Evolutionary conservation across 2,888 invertebrate genomes (phyloP).

Genomic region (Drosophila cognata): DNA sequence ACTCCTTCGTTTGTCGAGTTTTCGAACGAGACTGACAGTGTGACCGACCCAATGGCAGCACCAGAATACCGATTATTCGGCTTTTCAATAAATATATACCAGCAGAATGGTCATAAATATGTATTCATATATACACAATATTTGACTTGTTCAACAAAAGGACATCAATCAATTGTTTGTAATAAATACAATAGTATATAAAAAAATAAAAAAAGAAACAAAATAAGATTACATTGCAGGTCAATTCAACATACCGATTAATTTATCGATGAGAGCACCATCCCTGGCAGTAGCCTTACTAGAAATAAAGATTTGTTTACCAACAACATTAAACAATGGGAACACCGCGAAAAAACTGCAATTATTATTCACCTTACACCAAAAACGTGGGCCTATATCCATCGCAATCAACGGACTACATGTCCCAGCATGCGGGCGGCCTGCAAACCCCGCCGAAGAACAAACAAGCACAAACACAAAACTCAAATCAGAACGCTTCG

Average conservation of each 20-base stretch:
- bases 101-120: conserved; percentile 1
- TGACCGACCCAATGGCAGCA: conserved; percentile 33
- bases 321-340: conserved; percentile 58
- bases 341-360: conserved; percentile 67
- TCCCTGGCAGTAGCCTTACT: conserved; percentile 12
- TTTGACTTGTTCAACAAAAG: conserved; percentile 8
- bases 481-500: conserved; percentile 37
- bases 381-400: conserved; percentile 74
- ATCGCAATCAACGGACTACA: conserved; percentile 80
- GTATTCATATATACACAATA: background rate
- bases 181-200: background rate
- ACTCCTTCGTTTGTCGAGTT: conserved; percentile 56
- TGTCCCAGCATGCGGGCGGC: conserved; percentile 76
- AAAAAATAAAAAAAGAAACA: background rate
- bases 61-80: conserved; percentile 29
- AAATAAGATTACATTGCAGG: background rate
- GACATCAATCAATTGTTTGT: background rate
- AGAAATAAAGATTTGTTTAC: conserved; percentile 42
- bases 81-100: conserved; percentile 34
- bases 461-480: background rate
- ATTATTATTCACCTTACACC: conserved; percentile 73
- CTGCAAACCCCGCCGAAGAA: conserved; percentile 28
- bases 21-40: conserved; percentile 59
- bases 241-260: conserved; percentile 10
- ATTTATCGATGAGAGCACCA: conserved; percentile 14